These are phyloP conservation scores for Eulacestoma nigropectus DNA, from an alignment of 2,113 vertebrate species.

Conservation along the genomic window DNA sequence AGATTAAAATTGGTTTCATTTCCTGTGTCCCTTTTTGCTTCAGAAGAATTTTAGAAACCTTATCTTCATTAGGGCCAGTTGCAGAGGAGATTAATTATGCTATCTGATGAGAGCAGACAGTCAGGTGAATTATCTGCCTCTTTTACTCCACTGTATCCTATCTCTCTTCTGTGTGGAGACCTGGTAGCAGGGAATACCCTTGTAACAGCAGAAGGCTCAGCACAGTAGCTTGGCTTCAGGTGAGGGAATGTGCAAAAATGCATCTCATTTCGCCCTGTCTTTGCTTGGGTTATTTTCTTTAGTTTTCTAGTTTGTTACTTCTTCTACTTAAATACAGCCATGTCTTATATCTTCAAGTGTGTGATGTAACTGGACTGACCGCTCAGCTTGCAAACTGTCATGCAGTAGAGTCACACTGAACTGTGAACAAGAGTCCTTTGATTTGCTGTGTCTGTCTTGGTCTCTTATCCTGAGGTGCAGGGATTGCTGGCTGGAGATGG, in stretches of 20 bases:
- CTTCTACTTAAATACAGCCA: not conserved
- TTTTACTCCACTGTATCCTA: not conserved
- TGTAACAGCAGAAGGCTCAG: not conserved
- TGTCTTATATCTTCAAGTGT: no score
- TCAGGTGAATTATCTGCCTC: not conserved
- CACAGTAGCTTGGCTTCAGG: not conserved
- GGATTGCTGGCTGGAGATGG: rapidly evolving
- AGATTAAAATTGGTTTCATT: not conserved
- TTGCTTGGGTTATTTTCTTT: not conserved
- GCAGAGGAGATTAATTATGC: not conserved
- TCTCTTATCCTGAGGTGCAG: not conserved
- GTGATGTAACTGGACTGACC: not conserved
- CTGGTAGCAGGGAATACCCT: not conserved
- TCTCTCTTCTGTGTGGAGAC: not conserved
- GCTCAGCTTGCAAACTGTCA: not conserved
- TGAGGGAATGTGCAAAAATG: not conserved
- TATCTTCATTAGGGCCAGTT: not conserved
- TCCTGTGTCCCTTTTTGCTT: not conserved
- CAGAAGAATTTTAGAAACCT: not conserved
- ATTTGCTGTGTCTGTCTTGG: no score
- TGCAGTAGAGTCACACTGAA: not conserved
- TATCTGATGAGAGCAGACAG: not conserved
- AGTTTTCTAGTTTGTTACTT: not conserved
- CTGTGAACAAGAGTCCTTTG: not conserved
- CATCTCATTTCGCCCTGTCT: not conserved